Base-by-base conservation (phyloP, 2,888 invertebrate species). In the Apocheima hispidaria region DNA sequence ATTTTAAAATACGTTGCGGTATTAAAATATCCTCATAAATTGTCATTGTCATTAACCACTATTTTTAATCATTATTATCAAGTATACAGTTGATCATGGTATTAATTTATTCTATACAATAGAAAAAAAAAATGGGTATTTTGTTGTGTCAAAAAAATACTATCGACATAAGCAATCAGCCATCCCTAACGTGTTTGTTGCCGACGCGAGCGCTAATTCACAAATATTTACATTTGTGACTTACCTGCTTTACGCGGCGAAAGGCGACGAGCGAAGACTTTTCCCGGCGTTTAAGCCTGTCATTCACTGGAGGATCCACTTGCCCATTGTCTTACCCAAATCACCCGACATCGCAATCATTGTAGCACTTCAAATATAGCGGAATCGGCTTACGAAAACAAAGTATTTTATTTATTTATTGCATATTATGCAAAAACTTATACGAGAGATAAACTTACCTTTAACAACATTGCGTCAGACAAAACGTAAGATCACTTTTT, bases 211-310 rank as follows among this genome's bases (percentile, higher is more conserved):
- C 69, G 79, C 74, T 81, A 83, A 84, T 80, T 79, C 72, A 74
- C 83, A 83, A 87, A 88, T 86, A 86, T 88, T 87, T 84, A 83
- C 82, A 61, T 77, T 79, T 72, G 58, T 41, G 66, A 75, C 72
- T 76, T 77, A 77, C 77, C 70, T 73, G 71, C 62, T 69, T 71
- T 79, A 79, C 66, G 75, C 73, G 71, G 62, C 66, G 60, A 53
- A 60, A 21, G 48, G 20, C 40, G 48, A 46, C 28, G 40, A 16
- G 23, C 16, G n/a, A 21, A 10, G 38, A n/a, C 58, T 38, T 20
- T 41, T 40, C 26, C 12, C 46, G 36, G 20, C 40, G n/a, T 41
- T 20, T 12, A 43, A 14, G n/a, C 26, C 21, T 4, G 6, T 43
- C n/a, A 26, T 43, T 23, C 43, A 43, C 26, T 18, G 10, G 36